Conservation (phyloP, 2,888 invertebrate genomes). For the Busseola fusca region DNA sequence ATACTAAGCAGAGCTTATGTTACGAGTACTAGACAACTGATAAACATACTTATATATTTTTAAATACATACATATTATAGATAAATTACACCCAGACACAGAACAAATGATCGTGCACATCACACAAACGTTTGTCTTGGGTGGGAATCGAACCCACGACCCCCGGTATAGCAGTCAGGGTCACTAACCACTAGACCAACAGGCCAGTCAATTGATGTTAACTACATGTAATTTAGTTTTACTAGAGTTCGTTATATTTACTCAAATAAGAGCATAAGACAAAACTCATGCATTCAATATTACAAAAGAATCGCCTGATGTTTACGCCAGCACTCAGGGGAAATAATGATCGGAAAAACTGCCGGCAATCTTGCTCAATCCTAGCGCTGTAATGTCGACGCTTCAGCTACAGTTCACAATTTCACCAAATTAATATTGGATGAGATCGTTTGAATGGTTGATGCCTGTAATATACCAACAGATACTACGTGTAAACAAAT, state of each 20-base stretch:
- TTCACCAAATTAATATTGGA: conserved; percentile 59
- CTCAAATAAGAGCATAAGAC: conserved; percentile 47
- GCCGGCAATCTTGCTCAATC: conserved; percentile 51
- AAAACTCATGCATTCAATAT: conserved; percentile 64
- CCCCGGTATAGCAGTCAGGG: too few relatives aligned
- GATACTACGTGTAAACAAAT: conserved; percentile 37
- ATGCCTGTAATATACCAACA: conserved; percentile 48
- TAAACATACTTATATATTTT: too few relatives aligned
- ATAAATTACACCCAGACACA: too few relatives aligned
- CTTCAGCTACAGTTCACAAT: conserved; percentile 53
- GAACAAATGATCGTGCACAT: too few relatives aligned
- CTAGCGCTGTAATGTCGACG: conserved; percentile 40
- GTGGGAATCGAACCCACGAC: too few relatives aligned
- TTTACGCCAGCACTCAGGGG: conserved; percentile 64
- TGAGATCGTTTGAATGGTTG: conserved; percentile 56
- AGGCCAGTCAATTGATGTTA: too few relatives aligned
- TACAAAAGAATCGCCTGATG: conserved; percentile 59
- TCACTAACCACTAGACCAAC: too few relatives aligned
- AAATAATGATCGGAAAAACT: conserved; percentile 66
- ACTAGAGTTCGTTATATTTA: neutral
- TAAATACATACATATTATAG: too few relatives aligned
- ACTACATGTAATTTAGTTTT: neutral
- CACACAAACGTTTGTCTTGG: too few relatives aligned
- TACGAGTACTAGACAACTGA: too few relatives aligned
- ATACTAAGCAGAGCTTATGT: too few relatives aligned